phyloP scores from a whole-genome alignment of 2,113 vertebrate species.

The Strix aluco region DNA sequence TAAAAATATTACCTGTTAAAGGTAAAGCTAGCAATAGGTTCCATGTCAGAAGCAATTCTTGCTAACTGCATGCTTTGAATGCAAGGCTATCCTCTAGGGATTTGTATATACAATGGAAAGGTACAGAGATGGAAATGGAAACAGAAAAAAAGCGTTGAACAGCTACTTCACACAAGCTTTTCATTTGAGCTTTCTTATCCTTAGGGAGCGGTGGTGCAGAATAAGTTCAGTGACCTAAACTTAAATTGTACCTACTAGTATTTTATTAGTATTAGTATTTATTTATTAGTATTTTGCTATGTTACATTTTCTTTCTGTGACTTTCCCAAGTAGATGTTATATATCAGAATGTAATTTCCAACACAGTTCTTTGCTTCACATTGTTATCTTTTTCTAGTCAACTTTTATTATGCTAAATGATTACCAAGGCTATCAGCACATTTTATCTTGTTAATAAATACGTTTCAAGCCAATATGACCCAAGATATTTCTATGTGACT shows the following conservation, averaged over 20 bases:
- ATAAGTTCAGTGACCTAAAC: background rate
- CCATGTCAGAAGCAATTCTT: background rate
- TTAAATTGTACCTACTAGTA: background rate
- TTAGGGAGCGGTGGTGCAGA: background rate
- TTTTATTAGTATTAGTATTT: too few species aligned
- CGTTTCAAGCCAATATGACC: background rate
- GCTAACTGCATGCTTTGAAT: background rate
- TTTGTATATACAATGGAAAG: background rate
- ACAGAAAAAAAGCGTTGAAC: background rate
- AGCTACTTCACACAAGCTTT: background rate
- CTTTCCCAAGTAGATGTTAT: background rate
- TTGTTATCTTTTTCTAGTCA: background rate
- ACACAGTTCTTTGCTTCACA: background rate
- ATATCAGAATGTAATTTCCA: background rate
- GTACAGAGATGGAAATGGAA: background rate
- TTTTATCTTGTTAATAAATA: background rate
- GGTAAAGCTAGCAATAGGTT: background rate
- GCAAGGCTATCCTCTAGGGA: background rate
- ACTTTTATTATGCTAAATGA: background rate
- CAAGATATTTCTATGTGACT: background rate
- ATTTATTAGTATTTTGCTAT: background rate
- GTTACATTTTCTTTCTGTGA: background rate
- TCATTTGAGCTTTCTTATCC: background rate
- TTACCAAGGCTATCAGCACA: background rate
- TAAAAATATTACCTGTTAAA: background rate